Evolutionary conservation across 2,888 invertebrate species (phyloP), one percentile per base, ranked within the genome.

Genomic region (Pheosia gnoma): DNA sequence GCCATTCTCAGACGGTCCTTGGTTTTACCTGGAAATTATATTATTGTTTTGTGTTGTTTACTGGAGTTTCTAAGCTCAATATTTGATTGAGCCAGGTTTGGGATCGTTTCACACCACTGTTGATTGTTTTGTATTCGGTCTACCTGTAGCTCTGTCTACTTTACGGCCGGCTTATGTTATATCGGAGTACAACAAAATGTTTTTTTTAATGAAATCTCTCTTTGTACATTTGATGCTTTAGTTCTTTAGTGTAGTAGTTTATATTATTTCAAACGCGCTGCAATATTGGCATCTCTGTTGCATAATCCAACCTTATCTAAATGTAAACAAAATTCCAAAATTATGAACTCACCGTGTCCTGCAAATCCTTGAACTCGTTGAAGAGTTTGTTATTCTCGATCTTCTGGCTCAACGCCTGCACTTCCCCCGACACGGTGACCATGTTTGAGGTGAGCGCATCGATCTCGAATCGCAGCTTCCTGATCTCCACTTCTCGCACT

Each of bases 301-400:
- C 62, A 60, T 65, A 63, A 62, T 67, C 60, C 60, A 55, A 41
- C 7, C 36, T 56, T 65, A 71, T 65, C 62, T 55, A 37, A 45
- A 39, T 56, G 60, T 63, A 72, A 71, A 67, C 67, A 67, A 61
- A 51, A 43, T 47, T 63, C 58, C 58, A 59, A 57, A 58, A 49
- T 62, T 67, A 61, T 59, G 45, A 45, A 86, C 93, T 91, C 64
- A 93, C 93, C 86, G 91, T 88, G 74, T 92, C 92, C 62, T 92
- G 91, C 54, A 89, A 71, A 56, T 80, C 83, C 77, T 86, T 88
- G 79, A 88, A 86, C 51, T 90, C 89, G 69, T 89, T 88, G 66
- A 89, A 83, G 54, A 87, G 80, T 68, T 84, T 85, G 77, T 90
- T 90, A 69, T 84, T 88, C 49, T 83, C 81, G 47, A 91, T 81